These are phyloP conservation scores for Listrodromus nycthemerus DNA, from an alignment of 2,888 invertebrate genomes.

Conservation along the genomic window DNA sequence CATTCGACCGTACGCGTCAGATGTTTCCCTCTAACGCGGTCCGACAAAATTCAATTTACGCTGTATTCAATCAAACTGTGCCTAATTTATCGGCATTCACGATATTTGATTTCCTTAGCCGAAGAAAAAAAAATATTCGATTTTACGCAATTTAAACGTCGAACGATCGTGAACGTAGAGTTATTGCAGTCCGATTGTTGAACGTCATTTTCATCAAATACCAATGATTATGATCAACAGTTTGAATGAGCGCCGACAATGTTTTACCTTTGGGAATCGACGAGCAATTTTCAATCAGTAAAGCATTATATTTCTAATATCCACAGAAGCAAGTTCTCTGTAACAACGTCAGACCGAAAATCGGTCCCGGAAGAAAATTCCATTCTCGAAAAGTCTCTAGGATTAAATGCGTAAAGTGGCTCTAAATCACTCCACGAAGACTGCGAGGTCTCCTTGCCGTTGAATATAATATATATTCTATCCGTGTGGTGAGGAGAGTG, in stretches of 20 bases:
- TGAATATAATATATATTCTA: constrained; percentile 5
- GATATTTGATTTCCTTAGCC: constrained; percentile 18
- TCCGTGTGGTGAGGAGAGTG: constrained; percentile 1
- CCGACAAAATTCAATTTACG: constrained; percentile 50
- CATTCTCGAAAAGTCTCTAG: not conserved
- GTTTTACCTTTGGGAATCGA: not conserved
- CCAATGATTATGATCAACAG: not conserved
- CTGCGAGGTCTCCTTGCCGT: constrained; percentile 4
- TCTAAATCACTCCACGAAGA: constrained; percentile 12
- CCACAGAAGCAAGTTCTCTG: not conserved
- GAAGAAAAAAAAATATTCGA: not conserved
- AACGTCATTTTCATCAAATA: not conserved
- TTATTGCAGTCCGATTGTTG: not conserved
- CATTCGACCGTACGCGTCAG: not conserved
- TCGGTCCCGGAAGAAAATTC: not conserved
- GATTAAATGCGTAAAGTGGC: not conserved
- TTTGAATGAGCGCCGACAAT: not conserved
- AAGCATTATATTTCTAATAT: not conserved
- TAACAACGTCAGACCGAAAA: not conserved
- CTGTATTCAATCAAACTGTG: constrained; percentile 48
- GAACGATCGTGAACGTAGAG: not conserved
- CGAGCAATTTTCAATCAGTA: not conserved
- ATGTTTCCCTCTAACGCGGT: constrained; percentile 19
- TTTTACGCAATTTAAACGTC: not conserved
- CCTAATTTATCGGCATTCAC: constrained; percentile 14